phyloP scores from a whole-genome alignment of 2,113 vertebrate genomes.

The Lonchura striata region DNA sequence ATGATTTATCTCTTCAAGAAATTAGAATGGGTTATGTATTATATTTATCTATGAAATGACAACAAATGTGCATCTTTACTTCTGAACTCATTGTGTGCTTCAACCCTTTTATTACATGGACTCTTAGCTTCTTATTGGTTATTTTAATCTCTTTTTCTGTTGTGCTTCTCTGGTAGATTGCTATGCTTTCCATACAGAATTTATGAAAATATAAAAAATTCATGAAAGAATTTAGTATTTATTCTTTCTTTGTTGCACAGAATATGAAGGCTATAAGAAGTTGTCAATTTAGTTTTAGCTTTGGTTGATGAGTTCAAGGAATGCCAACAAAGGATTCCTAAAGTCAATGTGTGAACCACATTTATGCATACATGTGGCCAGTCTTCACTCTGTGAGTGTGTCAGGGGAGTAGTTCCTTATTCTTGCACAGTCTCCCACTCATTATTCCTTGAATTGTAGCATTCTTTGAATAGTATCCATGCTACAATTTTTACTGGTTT shows the following conservation, averaged over 20 bases:
- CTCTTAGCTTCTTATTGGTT: neutral
- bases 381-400: neutral
- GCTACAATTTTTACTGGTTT: neutral
- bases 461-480: neutral
- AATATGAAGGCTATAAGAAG: neutral
- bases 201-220: neutral
- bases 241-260: neutral
- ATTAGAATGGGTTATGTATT: neutral
- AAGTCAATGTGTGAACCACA: neutral
- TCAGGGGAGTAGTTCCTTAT: neutral
- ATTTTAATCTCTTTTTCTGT: neutral
- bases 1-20: neutral
- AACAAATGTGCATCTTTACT: neutral
- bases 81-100: neutral
- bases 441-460: neutral
- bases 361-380: accelerated
- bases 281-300: neutral
- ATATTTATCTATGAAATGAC: neutral
- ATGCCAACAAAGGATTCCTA: neutral
- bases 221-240: neutral
- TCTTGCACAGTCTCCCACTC: neutral
- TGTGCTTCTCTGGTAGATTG: neutral
- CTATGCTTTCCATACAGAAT: neutral
- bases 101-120: neutral
- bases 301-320: neutral